Base-by-base conservation (phyloP, 2,797 vertebrate species). In the Scleropages formosus region DNA sequence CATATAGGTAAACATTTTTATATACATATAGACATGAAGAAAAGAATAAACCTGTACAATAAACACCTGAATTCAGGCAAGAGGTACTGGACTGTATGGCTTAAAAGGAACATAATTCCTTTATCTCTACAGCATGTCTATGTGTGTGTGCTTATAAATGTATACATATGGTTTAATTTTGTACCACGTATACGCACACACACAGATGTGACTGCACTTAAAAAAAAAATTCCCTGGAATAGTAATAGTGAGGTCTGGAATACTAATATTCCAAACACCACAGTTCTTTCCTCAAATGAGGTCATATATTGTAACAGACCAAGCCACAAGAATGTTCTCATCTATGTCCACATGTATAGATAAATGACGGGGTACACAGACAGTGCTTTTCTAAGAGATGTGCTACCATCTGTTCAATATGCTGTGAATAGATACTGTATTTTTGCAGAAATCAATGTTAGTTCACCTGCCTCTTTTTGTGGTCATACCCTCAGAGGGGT, bases 21-120 rank as follows among this genome's bases (percentile, higher is more conserved):
- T 93, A 77, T 93, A 93, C 89, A 93, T 90, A 92, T 91, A 86
- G 81, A 92, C 89, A 92, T 88, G 82, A 83, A 88, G 84, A 85
- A 84, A 84, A 83, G 31, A 68, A 76, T 12, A 76, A 81, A 89
- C 86, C 88, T 93, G 87, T 92, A 93, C 89, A 92, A 90, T 90
- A 85, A 86, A 90, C 89, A 93, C 92, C 92, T 92, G 92, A 84
- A 87, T 88, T 91, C 91, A 92, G 90, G 89, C 72, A 83, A 91
- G 93, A 94, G 93, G 93, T 94, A 94, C 91, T 93, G 86, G 90
- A 92, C 91, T 93, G 91, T 93, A 94, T 94, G 93, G 93, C 93
- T 94, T 94, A 85, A 88, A 91, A 90, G 87, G 89, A 87, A 90
- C 89, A 76, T 81, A 84, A 81, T 83, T 88, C 80, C 81, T 59